Base-by-base conservation (phyloP, 2,888 invertebrate genomes). In the Diogma glabrata region DNA sequence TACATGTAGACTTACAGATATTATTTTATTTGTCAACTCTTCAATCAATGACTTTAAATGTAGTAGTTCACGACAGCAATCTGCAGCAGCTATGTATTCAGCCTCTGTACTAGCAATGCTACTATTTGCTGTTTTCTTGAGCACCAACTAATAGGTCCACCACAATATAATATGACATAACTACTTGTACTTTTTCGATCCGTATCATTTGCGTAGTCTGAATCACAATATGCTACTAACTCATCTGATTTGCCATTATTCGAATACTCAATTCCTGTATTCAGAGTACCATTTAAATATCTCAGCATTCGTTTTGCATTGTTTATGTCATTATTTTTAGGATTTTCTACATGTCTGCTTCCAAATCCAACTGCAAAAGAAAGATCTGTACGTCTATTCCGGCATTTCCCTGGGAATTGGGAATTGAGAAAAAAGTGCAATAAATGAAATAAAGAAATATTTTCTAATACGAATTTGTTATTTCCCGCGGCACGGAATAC, bases 141-240 rank as follows among this genome's bases (percentile, higher is more conserved):
- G 33, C 51, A 48, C 54, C 51, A 55, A 24, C 52, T 43, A 33
- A 55, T 53, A 16, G 43, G 24, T 23, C 51, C 47, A 17, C 10
- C 19, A 33, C 52, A 52, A 22, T 50, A 55, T 24, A 43, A 17
- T 50, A 54, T 51, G 46, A 52, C 8, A 9, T 51, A 54, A 14
- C 54, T 54, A 9, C 49, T 53, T 12, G 55, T 54, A 53, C 56
- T 54, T 50, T 50, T 56, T 33, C 53, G 47, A 49, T 54, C 51
- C 30, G 28, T 47, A 49, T 50, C 40, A 50, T 36, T 50, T 30
- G 45, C 45, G 33, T 36, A 36, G 16, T 36, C 36, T 36, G 36
- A 36, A 16, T 28, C 28, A 3, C 28, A 3, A 28, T 12, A 28
- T 10, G 28, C 28, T 28, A n/a, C n/a, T 28, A 28, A 28, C n/a